Evolutionary conservation across 2,797 vertebrate genomes (phyloP).

Genomic region (Spondyliosoma cantharus): DNA sequence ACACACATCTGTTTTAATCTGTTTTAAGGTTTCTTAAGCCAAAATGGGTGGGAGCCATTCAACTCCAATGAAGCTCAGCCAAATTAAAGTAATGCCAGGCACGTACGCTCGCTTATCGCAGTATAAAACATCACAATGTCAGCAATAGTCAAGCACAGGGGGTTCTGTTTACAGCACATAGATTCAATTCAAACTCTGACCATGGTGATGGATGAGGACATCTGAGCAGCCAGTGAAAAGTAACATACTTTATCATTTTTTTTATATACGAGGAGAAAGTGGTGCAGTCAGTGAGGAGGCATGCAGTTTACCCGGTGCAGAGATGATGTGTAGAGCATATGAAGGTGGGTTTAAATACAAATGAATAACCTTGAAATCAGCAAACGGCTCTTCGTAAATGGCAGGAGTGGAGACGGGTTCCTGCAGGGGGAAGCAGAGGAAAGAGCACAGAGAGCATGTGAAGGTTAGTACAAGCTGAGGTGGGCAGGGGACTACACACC

Average conservation of each 20-base stretch:
- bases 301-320: conserved; percentile 17
- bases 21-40: neutral
- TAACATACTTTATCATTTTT: conserved; percentile 16
- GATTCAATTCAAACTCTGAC: conserved; percentile 23
- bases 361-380: conserved; percentile 85
- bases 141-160: neutral
- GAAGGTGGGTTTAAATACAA: conserved; percentile 53
- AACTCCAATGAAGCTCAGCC: conserved; percentile 1
- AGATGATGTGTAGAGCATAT: conserved; percentile 19
- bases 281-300: conserved; percentile 16
- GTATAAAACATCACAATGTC: conserved; percentile 10
- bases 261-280: conserved; percentile 5
- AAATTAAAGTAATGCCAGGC: conserved; percentile 11
- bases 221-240: conserved; percentile 11
- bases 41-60: neutral
- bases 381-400: conserved; percentile 84
- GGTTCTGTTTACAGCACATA: conserved; percentile 20
- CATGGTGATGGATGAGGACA: conserved; percentile 30
- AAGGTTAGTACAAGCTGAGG: conserved; percentile 68
- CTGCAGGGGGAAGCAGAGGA: conserved; percentile 81
- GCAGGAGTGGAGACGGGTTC: conserved; percentile 85
- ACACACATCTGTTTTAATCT: neutral
- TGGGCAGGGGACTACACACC: neutral
- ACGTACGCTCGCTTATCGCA: conserved; percentile 1
- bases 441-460: conserved; percentile 67